Percentiles rank a stretch among this genome's conserved stretches.
phyloP scores from a whole-genome alignment of 2,888 invertebrate genomes.

The Temnothorax rugatulus region DNA sequence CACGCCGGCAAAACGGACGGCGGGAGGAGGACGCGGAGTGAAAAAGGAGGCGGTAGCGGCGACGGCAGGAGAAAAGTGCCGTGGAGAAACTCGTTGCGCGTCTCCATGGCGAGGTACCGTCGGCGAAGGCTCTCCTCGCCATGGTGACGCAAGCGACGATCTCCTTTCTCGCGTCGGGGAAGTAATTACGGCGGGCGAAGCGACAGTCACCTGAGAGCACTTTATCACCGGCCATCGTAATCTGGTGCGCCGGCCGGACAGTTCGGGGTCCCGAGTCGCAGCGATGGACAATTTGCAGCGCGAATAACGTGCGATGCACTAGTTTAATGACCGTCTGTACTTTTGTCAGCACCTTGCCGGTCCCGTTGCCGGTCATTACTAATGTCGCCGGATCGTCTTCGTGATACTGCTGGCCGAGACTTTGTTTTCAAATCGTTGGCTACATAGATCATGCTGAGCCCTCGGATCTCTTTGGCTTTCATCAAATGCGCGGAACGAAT shows the following conservation, averaged over 20 bases:
- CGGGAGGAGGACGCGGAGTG: conserved; percentile 31
- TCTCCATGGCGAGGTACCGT: conserved; percentile 65
- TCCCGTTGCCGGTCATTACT: conserved; percentile 36
- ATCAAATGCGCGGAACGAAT: neutral
- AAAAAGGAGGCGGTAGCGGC: conserved; percentile 47
- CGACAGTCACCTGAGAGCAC: conserved; percentile 68
- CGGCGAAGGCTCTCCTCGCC: conserved; percentile 37
- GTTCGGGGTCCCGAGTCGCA: conserved; percentile 43
- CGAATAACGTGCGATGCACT: conserved; percentile 34
- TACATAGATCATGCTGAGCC: neutral
- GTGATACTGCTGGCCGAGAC: neutral
- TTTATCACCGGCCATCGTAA: conserved; percentile 73
- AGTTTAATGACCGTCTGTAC: conserved; percentile 45
- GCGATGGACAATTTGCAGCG: conserved; percentile 58
- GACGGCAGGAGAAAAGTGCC: conserved; percentile 62
- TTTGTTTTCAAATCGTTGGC: conserved; percentile 2
- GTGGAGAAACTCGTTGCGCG: conserved; percentile 65
- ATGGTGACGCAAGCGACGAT: conserved; percentile 58
- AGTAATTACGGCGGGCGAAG: conserved; percentile 69
- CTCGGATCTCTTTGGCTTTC: neutral
- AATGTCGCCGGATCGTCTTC: conserved; percentile 8
- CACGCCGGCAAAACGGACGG: conserved; percentile 37
- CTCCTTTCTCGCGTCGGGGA: conserved; percentile 64
- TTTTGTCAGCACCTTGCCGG: conserved; percentile 50
- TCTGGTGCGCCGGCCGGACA: conserved; percentile 57